Percentiles rank a stretch among this genome's conserved stretches.
phyloP scores from a whole-genome alignment of 2,888 invertebrate species.

The Epiblema foenella region DNA sequence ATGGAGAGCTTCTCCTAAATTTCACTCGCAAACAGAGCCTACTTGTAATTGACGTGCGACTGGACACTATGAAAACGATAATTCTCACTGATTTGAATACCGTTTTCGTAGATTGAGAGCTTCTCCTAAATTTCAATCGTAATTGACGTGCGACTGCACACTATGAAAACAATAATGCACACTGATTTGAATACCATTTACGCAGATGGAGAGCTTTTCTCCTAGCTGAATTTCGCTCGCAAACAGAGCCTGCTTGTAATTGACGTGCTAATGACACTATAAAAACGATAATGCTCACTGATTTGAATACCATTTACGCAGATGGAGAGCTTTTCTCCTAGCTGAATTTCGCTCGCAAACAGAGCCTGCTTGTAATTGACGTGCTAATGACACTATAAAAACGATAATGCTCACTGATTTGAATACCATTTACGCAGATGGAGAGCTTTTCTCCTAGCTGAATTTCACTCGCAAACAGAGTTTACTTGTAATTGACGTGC shows the following conservation, averaged over 20 bases:
- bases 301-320: conserved; percentile 80
- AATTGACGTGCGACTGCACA: conserved; percentile 40
- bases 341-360: conserved; percentile 54
- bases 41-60: conserved; percentile 38
- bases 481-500: too few relatives aligned
- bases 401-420: conserved; percentile 56
- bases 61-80: conserved; percentile 33
- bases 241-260: not conserved
- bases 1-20: conserved; percentile 82
- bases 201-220: conserved; percentile 83
- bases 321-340: conserved; percentile 81
- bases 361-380: not conserved
- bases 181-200: conserved; percentile 77
- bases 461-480: too few relatives aligned
- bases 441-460: conserved; percentile 81
- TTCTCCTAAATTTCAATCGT: conserved; percentile 70
- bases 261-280: conserved; percentile 40
- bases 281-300: conserved; percentile 52
- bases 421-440: conserved; percentile 82
- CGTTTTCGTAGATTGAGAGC: conserved; percentile 82
- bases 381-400: conserved; percentile 49
- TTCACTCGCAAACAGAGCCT: not conserved
- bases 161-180: conserved; percentile 46
- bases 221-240: conserved; percentile 61
- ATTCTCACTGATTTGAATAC: conserved; percentile 67